phyloP scores from a whole-genome alignment of 1,140 invertebrate species.

The Aethina tumida region DNA sequence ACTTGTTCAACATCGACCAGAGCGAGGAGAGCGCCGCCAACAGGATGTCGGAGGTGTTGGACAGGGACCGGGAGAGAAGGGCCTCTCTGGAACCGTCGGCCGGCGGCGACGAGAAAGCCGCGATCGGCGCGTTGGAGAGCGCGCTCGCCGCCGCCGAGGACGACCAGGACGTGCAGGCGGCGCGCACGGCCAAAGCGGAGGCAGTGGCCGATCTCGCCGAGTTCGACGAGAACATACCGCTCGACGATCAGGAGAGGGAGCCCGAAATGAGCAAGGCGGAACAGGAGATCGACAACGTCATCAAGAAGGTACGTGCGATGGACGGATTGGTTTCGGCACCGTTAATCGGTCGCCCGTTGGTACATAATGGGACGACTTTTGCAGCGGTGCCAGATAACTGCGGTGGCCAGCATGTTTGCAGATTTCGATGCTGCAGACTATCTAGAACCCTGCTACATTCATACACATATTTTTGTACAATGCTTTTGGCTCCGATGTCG shows the following conservation, averaged over 20 bases:
- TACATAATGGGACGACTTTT: too few relatives aligned
- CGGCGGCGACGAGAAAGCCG: constrained; percentile 45
- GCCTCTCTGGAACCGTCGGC: constrained; percentile 12
- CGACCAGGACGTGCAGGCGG: constrained; percentile 86
- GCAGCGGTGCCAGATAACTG: too few relatives aligned
- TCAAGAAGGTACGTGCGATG: constrained; percentile 75
- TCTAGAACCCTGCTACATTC: too few relatives aligned
- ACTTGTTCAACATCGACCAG: constrained; percentile 76
- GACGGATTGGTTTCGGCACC: too few relatives aligned
- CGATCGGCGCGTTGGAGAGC: constrained; percentile 61
- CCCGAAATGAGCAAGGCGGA: constrained; percentile 70
- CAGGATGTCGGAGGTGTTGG: constrained; percentile 53
- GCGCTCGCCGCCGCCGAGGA: constrained; percentile 90
- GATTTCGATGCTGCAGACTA: too few relatives aligned
- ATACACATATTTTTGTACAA: too few relatives aligned
- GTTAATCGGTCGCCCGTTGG: too few relatives aligned
- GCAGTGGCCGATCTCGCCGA: constrained; percentile 88
- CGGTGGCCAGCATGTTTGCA: too few relatives aligned
- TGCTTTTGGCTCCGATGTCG: too few relatives aligned
- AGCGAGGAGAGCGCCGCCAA: constrained; percentile 46
- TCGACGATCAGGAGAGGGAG: constrained; percentile 51
- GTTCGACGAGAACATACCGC: constrained; percentile 94
- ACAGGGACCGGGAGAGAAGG: constrained; percentile 37
- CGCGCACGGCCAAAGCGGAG: constrained; percentile 82
- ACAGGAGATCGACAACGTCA: constrained; percentile 68